Evolutionary conservation across 2,888 invertebrate species (phyloP), one percentile per base, ranked within the genome.

Genomic region (Scaptomyza polygonia): DNA sequence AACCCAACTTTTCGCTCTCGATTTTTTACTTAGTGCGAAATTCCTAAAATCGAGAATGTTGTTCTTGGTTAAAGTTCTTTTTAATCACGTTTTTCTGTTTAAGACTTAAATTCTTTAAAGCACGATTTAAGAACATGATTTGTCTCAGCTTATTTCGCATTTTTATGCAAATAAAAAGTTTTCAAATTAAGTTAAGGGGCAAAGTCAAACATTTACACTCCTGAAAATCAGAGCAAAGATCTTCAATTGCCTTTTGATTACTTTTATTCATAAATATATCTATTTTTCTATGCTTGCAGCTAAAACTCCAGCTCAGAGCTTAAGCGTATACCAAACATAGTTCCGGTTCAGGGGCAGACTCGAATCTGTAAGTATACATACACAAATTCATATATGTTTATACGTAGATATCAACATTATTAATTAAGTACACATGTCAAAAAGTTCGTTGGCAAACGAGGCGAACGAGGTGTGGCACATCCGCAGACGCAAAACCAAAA

Each of bases 401-500:
- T 25, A 25, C 25, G 25, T 11, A 42, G 16, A 39, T 8, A 39
- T 39, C 2, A 39, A 16, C 5, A 47, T 16, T 30, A 47, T 18
- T 47, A 39, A 32, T n/a, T 32, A 32, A n/a, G 18, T 47, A 11
- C 11, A 14, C n/a, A 14, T 39, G 56, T 34, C 45, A 45, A 16
- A 16, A 30, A 29, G 27, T 40, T 44, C 29, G 47, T 39, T 25
- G 16, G 18, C 18, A 48, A 21, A 11, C n/a, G n/a, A n/a, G n/a
- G 34, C n/a, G 18, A 34, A 34, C n/a, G 30, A 36, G 61, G 51
- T 27, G 61, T 61, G 59, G 51, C 59, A 63, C 18, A 63, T 63
- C 59, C 63, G 47, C 51, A 56, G 16, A 36, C 27, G 25, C 45
- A 43, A 67, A 12, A 68, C 67, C 40, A 48, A 62, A n/a, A 68